Evolutionary conservation across 2,888 invertebrate species (phyloP).

Genomic region (Mythimna loreyi): DNA sequence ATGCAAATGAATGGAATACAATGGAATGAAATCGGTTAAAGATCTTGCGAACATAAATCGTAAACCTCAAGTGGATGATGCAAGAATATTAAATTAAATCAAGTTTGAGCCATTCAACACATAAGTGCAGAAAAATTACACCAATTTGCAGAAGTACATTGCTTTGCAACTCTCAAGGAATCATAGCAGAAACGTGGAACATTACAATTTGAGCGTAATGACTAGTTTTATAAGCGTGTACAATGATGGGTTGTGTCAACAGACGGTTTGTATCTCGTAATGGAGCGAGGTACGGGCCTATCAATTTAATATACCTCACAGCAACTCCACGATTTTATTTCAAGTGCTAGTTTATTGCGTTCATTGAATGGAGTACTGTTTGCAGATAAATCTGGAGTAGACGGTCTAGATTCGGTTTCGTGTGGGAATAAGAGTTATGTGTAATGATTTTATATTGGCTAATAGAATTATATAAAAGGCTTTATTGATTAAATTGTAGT

Average conservation of each 20-base stretch:
- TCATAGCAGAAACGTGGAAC: constrained; percentile 42
- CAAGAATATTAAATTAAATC: constrained; percentile 5
- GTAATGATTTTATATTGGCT: not conserved
- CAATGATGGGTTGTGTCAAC: constrained; percentile 74
- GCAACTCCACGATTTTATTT: constrained; percentile 81
- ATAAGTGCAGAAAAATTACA: constrained; percentile 49
- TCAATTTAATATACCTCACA: constrained; percentile 81
- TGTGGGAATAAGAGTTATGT: constrained; percentile 19
- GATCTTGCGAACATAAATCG: constrained; percentile 4
- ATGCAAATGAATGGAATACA: not conserved
- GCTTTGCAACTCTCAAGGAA: constrained; percentile 26
- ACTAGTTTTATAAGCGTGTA: constrained; percentile 58
- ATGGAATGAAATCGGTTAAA: not conserved
- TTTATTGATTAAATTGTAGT: constrained; percentile 34
- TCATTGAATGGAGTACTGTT: constrained; percentile 79
- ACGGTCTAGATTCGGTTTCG: constrained; percentile 42
- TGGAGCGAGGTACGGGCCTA: constrained; percentile 77
- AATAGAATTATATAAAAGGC: not conserved
- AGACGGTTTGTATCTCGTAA: constrained; percentile 73
- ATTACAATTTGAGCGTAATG: constrained; percentile 60
- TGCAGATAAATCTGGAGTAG: constrained; percentile 66
- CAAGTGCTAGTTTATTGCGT: constrained; percentile 82
- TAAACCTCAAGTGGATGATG: not conserved
- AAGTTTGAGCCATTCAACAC: not conserved
- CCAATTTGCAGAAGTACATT: constrained; percentile 47